Conservation (phyloP, 2,113 vertebrate species). For the Stigmatopora argus region DNA sequence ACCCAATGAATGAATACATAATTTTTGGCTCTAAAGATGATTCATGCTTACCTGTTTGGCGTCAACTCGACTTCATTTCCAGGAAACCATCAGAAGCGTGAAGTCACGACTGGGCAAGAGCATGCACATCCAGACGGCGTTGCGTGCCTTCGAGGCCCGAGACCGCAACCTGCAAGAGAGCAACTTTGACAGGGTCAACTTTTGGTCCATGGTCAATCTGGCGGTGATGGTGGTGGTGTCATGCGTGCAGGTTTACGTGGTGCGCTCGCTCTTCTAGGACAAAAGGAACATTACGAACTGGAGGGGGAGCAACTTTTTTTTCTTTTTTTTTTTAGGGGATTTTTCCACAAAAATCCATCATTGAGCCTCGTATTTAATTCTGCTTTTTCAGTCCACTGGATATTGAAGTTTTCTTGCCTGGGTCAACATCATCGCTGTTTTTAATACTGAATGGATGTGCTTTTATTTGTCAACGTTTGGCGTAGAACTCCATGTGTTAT, state of each 20-base stretch:
- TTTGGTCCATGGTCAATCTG: constrained; percentile 88
- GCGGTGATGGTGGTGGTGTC: constrained; percentile 84
- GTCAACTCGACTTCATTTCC: neutral
- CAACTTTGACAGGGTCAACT: constrained; percentile 89
- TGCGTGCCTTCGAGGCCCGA: constrained; percentile 92
- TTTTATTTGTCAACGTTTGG: neutral
- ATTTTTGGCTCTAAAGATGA: neutral
- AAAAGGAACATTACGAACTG: constrained; percentile 77
- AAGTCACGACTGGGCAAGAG: constrained; percentile 90
- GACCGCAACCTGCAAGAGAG: constrained; percentile 96
- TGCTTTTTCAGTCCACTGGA: constrained; percentile 2
- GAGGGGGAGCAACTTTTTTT: neutral
- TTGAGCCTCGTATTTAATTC: neutral
- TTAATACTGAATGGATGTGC: neutral
- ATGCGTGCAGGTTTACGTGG: constrained; percentile 85
- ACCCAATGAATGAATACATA: neutral
- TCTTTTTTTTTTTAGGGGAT: too few relatives aligned
- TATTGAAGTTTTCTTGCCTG: neutral
- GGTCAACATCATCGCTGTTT: neutral
- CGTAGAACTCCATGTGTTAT: neutral
- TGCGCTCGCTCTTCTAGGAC: constrained; percentile 92
- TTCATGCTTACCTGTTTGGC: neutral
- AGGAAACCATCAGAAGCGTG: constrained; percentile 95
- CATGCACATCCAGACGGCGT: constrained; percentile 86
- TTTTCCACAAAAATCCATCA: neutral